These are phyloP conservation scores for Emydoidea blandingii DNA, from an alignment of 2,797 vertebrate species.

Conservation along the genomic window DNA sequence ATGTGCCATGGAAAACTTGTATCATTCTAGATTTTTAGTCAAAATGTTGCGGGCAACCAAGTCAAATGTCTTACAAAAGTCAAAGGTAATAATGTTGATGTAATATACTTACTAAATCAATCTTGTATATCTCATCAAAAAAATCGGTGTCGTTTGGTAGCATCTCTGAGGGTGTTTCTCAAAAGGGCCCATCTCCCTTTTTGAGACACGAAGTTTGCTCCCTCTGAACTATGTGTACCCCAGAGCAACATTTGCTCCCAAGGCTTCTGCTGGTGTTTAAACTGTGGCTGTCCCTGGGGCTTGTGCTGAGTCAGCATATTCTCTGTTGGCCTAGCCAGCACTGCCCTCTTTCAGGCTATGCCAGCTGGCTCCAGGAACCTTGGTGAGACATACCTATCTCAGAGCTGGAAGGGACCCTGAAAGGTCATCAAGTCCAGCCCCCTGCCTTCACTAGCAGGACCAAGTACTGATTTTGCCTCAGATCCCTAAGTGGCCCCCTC, in stretches of 20 bases:
- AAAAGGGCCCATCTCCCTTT: background rate
- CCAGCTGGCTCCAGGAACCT: background rate
- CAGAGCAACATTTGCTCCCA: background rate
- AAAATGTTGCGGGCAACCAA: background rate
- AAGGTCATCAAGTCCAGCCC: no score
- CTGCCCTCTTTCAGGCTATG: background rate
- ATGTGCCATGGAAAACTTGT: background rate
- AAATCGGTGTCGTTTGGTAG: background rate
- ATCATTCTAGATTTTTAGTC: background rate
- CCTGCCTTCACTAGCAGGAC: no score
- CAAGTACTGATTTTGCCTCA: no score
- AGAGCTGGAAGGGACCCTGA: no score
- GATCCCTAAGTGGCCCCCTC: no score
- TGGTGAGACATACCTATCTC: background rate
- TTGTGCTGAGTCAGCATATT: background rate
- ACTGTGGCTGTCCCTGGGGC: background rate
- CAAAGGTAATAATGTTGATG: background rate
- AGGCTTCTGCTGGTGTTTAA: background rate
- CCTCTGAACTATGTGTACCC: background rate
- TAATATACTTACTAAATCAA: background rate
- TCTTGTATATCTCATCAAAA: background rate
- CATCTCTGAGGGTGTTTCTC: background rate
- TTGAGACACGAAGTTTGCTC: background rate
- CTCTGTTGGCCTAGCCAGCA: background rate
- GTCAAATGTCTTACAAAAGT: background rate